phyloP scores from a whole-genome alignment of 2,797 vertebrate genomes.

The Leuciscus waleckii region DNA sequence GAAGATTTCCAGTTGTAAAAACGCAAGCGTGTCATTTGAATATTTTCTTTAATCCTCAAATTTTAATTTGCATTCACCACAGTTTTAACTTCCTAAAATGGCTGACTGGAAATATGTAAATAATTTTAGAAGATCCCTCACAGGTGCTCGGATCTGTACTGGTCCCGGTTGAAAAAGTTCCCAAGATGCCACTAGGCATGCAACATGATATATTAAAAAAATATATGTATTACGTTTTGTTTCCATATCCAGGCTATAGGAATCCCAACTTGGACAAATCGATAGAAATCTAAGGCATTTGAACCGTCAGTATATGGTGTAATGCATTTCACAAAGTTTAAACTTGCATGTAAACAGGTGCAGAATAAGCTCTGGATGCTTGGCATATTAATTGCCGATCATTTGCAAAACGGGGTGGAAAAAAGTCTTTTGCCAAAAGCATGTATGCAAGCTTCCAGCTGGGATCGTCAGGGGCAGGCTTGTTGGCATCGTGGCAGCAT shows the following conservation, averaged over 20 bases:
- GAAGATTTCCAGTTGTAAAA: slow-evolving; percentile 29
- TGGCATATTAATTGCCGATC: slow-evolving; percentile 88
- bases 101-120: slow-evolving; percentile 63
- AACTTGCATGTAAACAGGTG: slow-evolving; percentile 80
- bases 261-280: neutral
- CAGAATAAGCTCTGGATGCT: slow-evolving; percentile 84
- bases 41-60: slow-evolving; percentile 32
- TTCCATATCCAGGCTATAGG: neutral
- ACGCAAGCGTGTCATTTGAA: slow-evolving; percentile 52
- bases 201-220: neutral
- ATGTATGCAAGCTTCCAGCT: slow-evolving; percentile 87
- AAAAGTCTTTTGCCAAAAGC: slow-evolving; percentile 84
- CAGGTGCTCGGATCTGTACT: slow-evolving; percentile 18
- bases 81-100: slow-evolving; percentile 61
- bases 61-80: slow-evolving; percentile 63
- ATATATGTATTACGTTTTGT: neutral
- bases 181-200: neutral
- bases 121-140: slow-evolving; percentile 40
- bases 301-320: slow-evolving; percentile 42
- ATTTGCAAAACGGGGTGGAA: slow-evolving; percentile 86
- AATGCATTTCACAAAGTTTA: slow-evolving; percentile 56
- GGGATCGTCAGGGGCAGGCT: slow-evolving; percentile 87
- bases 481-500: slow-evolving; percentile 87
- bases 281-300: slow-evolving; percentile 23
- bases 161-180: neutral